A percentile compares a stretch with the other conserved stretches of the same genome.
These are phyloP conservation scores for Gastracanthus pulcherrimus DNA, from an alignment of 2,888 invertebrate genomes.

Conservation along the genomic window DNA sequence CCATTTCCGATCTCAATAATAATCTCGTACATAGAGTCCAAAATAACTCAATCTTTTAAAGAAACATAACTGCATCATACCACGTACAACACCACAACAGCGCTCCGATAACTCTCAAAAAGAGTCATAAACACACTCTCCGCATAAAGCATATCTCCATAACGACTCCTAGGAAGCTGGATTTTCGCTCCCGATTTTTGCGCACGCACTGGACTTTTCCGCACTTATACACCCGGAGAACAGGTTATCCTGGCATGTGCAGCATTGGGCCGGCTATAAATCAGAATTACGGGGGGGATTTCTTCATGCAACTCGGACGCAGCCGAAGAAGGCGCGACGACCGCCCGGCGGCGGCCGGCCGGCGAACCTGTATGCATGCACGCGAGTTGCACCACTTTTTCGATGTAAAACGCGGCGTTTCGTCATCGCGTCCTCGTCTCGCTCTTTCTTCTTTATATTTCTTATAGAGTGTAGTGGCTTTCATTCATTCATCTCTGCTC, in stretches of 20 bases:
- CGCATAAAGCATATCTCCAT: no score
- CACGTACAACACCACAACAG: not conserved
- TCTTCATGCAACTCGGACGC: conserved; percentile 34
- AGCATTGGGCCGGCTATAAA: conserved; percentile 25
- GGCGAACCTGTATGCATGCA: not conserved
- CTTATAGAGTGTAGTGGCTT: not conserved
- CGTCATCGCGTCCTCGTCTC: not conserved
- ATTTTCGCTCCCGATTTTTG: conserved; percentile 17
- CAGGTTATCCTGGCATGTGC: conserved; percentile 34
- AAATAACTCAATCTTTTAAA: no score
- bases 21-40: no score
- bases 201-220: not conserved
- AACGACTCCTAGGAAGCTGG: not conserved
- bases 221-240: no score
- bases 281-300: conserved; percentile 31
- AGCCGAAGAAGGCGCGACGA: conserved; percentile 43
- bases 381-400: conserved; percentile 45
- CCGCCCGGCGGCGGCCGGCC: not conserved
- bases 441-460: not conserved
- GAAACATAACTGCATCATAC: not conserved
- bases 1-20: no score
- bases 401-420: not conserved
- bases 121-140: no score
- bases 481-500: not conserved
- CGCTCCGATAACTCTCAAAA: no score